Evolutionary conservation across 1,140 invertebrate species (phyloP), one percentile per base, ranked within the genome.

Genomic region (Idris sp.): DNA sequence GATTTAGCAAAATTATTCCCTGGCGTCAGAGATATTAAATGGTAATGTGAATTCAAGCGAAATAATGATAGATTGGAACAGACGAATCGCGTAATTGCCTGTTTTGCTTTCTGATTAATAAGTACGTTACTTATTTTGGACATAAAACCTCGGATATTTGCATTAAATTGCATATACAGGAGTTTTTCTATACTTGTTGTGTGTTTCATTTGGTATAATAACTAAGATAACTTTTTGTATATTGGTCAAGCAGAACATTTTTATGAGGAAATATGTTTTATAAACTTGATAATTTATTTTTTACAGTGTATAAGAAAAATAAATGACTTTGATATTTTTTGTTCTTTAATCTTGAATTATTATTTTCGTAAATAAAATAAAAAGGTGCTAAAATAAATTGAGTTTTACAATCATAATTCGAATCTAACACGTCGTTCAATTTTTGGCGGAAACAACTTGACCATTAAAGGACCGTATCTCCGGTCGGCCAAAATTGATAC

Each of bases 401-500:
- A 30, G 4, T 6, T 14, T 2, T 11, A 4, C 11, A 9, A 10
- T 11, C 14, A 15, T 14, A 14, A 14, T 14, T 16, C 31, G 1
- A 26, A 25, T n/a, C 9, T 40, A 44, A 31, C 44, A 15, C 44
- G 31, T 41, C 22, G 49, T 67, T 31, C 46, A 72, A 74, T 74
- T 65, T 65, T 65, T 61, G 25, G 40, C 28, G 61, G 33, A 59
- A 65, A 74, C 25, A 48, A 46, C 25, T 33, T 10, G 14, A 40
- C 53, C 46, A 49, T 74, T 74, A 74, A 61, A 67, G 33, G 35
- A 5, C 53, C 61, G 53, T 67, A 46, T 46, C 48, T 8, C 41
- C 38, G 54, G n/a, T n/a, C n/a, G 7, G 2, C 33, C 51, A 49
- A 74, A 68, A 74, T 68, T 74, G 54, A 67, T 67, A 67, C 72